phyloP scores from a whole-genome alignment of 2,888 invertebrate species.

The Baccha elongata region DNA sequence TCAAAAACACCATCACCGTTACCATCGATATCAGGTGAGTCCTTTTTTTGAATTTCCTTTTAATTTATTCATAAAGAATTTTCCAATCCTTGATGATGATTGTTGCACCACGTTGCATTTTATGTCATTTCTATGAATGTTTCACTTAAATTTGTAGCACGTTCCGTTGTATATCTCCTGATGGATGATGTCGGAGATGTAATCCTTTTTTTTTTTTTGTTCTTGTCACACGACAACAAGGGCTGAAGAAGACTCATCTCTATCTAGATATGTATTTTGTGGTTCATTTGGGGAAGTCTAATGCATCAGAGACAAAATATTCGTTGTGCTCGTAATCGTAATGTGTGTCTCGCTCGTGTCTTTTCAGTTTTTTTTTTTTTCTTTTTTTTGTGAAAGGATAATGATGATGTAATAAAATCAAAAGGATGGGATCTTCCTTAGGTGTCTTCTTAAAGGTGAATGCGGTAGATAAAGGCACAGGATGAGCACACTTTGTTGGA shows the following conservation, averaged over 20 bases:
- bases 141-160: constrained; percentile 55
- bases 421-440: constrained; percentile 45
- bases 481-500: constrained; percentile 66
- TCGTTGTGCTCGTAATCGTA: constrained; percentile 30
- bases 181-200: constrained; percentile 47
- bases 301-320: constrained; percentile 39
- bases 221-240: not conserved
- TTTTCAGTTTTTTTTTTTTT: constrained; percentile 1
- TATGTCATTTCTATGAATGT: constrained; percentile 8
- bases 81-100: constrained; percentile 67
- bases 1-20: constrained; percentile 81
- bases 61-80: constrained; percentile 61
- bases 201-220: constrained; percentile 52
- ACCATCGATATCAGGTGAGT: constrained; percentile 81
- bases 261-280: constrained; percentile 30
- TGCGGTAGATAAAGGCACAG: constrained; percentile 35
- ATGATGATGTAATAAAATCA: constrained; percentile 63
- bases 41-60: not conserved
- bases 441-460: constrained; percentile 48
- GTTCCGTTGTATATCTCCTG: constrained; percentile 33
- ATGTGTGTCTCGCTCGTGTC: constrained; percentile 70
- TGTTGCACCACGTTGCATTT: constrained; percentile 74
- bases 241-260: constrained; percentile 15
- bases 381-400: constrained; percentile 40
- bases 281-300: constrained; percentile 61